Percentiles rank a stretch among this genome's conserved stretches.
Conservation (phyloP, 2,888 invertebrate species). For the Phyto melanocephala region DNA sequence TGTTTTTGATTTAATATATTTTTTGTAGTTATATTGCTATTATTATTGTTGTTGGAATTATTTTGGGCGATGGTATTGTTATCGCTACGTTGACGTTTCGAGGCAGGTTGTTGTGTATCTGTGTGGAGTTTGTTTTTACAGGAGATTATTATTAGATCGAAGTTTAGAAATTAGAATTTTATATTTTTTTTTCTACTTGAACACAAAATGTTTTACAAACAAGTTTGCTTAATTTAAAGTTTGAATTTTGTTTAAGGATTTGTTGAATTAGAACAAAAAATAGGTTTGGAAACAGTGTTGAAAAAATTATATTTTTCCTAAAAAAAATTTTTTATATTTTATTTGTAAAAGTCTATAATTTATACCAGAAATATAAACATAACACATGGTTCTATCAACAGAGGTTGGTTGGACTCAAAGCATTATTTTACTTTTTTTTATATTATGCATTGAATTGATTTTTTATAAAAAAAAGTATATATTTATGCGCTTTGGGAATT, state of each 20-base stretch:
- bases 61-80: conserved; percentile 37
- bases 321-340: too few species aligned
- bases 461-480: too few species aligned
- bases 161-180: background rate
- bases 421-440: too few species aligned
- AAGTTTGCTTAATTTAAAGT: background rate
- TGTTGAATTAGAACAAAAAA: background rate
- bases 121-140: background rate
- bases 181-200: background rate
- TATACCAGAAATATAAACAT: too few species aligned
- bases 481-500: too few species aligned
- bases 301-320: background rate
- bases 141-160: too few species aligned
- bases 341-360: too few species aligned
- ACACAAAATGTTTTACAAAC: background rate
- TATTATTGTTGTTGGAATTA: conserved; percentile 41
- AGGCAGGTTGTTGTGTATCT: conserved; percentile 65
- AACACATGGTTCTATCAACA: too few species aligned
- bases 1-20: conserved; percentile 39
- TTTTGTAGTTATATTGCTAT: conserved; percentile 63
- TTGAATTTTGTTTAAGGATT: too few species aligned
- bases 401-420: too few species aligned
- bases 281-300: conserved; percentile 22
- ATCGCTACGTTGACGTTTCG: conserved; percentile 63
- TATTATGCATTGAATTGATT: too few species aligned